Conservation (phyloP, 1,140 invertebrate genomes). For the Drosophila simulans region DNA sequence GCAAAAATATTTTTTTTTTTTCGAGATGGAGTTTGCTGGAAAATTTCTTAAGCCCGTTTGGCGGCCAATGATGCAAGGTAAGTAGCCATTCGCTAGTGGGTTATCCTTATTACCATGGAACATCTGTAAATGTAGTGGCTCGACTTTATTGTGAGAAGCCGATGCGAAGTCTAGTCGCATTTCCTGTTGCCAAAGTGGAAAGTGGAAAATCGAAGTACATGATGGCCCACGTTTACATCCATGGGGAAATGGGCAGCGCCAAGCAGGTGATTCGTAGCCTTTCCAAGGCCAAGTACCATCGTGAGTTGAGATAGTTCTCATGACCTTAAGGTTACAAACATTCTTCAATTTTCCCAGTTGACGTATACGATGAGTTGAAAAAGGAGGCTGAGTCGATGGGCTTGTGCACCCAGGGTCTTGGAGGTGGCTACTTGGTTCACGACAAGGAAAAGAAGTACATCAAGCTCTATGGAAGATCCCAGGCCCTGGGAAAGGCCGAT, state of each 20-base stretch:
- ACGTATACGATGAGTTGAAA: slow-evolving; percentile 51
- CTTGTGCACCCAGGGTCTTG: slow-evolving; percentile 57
- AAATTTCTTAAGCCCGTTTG: slow-evolving; percentile 40
- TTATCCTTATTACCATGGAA: not conserved
- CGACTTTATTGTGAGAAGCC: slow-evolving; percentile 25
- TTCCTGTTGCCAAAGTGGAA: slow-evolving; percentile 31
- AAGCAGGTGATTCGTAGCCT: slow-evolving; percentile 45
- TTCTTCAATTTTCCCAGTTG: slow-evolving; percentile 23
- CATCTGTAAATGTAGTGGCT: slow-evolving; percentile 5
- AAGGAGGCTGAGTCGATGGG: slow-evolving; percentile 26
- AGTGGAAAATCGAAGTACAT: slow-evolving; percentile 59
- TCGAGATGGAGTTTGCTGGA: slow-evolving; percentile 42
- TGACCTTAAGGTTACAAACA: not conserved
- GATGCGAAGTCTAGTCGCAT: slow-evolving; percentile 12
- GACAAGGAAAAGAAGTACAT: slow-evolving; percentile 50
- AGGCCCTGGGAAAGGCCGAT: slow-evolving; percentile 50
- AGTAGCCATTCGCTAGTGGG: not conserved
- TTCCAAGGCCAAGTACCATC: slow-evolving; percentile 45
- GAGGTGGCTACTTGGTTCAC: slow-evolving; percentile 51
- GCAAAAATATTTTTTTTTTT: slow-evolving; percentile 2
- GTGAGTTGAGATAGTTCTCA: slow-evolving; percentile 34
- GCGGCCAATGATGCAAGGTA: slow-evolving; percentile 33
- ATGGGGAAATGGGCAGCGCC: slow-evolving; percentile 42
- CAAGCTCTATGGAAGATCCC: slow-evolving; percentile 54
- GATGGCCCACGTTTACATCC: slow-evolving; percentile 55